A percentile compares a stretch with the other conserved stretches of the same genome.
Evolutionary conservation across 2,113 vertebrate species (phyloP).

Genomic region (Lepus americanus): DNA sequence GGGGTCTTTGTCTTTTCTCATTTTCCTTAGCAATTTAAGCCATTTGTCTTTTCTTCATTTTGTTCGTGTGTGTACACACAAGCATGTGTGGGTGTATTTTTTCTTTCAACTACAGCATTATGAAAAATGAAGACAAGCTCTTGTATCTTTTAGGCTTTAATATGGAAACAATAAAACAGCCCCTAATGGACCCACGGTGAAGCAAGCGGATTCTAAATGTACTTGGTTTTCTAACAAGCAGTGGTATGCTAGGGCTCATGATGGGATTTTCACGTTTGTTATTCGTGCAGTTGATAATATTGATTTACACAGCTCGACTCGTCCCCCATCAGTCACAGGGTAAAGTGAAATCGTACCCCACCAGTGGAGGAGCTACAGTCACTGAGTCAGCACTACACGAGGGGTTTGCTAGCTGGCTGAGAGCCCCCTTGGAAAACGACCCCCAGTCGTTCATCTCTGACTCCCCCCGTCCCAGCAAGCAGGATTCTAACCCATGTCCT

Average conservation of each 20-base stretch:
- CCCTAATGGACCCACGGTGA: neutral
- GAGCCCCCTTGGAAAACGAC: neutral
- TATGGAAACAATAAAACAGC: neutral
- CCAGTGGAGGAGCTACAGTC: neutral
- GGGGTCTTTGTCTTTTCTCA: conserved; percentile 21
- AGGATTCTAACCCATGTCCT: neutral
- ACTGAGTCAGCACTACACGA: neutral
- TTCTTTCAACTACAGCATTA: conserved; percentile 24
- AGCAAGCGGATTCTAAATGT: neutral
- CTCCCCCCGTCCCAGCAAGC: too few relatives aligned
- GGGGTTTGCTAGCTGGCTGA: neutral
- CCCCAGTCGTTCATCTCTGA: neutral
- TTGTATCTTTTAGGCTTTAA: neutral
- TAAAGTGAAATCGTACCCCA: neutral
- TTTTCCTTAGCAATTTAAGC: conserved; percentile 51
- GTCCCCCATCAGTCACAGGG: neutral
- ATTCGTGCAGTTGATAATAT: neutral
- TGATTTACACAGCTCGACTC: neutral
- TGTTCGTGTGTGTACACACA: neutral
- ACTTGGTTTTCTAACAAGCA: neutral
- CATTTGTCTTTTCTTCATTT: conserved; percentile 25
- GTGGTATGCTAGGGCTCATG: neutral
- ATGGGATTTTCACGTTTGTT: neutral
- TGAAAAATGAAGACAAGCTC: conserved; percentile 59
- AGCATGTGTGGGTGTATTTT: neutral